A percentile compares a stretch with the other conserved stretches of the same genome.
Evolutionary conservation across 1,140 invertebrate genomes (phyloP).

Genomic region (Micrasema minimum): DNA sequence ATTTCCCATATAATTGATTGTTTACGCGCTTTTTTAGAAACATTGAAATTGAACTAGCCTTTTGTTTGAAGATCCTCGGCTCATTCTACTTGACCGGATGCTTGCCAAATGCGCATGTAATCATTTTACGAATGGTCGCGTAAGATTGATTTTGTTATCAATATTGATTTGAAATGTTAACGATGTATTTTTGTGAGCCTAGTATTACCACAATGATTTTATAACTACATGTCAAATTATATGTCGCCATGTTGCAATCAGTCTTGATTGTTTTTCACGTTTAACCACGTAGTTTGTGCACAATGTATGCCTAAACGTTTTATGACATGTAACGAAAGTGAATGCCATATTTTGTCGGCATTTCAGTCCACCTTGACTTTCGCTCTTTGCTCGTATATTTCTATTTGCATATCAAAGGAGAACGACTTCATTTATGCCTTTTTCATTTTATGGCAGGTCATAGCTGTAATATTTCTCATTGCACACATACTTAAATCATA

Average conservation of each 20-base stretch:
- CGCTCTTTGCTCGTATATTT: slow-evolving; percentile 26
- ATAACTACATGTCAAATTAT: no score
- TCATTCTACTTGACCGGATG: slow-evolving; percentile 3
- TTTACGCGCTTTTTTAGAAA: slow-evolving; percentile 29
- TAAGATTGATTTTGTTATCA: no score
- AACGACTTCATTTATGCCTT: slow-evolving; percentile 5
- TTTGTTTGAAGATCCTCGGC: slow-evolving; percentile 8
- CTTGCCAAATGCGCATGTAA: not conserved
- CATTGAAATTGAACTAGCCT: slow-evolving; percentile 16
- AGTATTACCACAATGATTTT: no score
- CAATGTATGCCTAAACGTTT: slow-evolving; percentile 12
- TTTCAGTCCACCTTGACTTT: slow-evolving; percentile 27
- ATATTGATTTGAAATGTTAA: no score
- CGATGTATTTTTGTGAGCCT: no score
- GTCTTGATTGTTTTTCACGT: slow-evolving; percentile 11
- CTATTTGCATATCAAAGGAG: slow-evolving; percentile 31
- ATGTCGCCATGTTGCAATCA: slow-evolving; percentile 1
- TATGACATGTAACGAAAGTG: slow-evolving; percentile 34
- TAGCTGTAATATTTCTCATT: not conserved
- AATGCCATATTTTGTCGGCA: slow-evolving; percentile 17
- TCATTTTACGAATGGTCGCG: no score
- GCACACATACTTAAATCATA: no score
- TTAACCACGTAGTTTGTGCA: not conserved
- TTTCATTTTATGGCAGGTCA: slow-evolving; percentile 9
- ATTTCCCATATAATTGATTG: slow-evolving; percentile 41